Conservation (phyloP, 2,888 invertebrate species). For the Tineola bisselliella region DNA sequence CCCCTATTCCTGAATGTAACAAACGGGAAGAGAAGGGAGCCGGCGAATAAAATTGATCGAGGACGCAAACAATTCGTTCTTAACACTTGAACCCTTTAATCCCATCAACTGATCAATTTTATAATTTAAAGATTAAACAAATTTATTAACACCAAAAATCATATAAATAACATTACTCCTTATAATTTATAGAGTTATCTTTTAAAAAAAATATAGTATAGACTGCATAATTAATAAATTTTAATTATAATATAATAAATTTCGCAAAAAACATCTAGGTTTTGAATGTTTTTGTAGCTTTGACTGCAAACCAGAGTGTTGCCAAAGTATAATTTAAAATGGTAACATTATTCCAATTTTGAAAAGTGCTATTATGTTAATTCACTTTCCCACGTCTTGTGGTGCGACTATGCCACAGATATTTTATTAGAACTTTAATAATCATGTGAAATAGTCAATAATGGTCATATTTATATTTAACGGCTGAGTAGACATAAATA, state of each 20-base stretch:
- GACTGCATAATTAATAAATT: too few relatives aligned
- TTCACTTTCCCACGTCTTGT: neutral
- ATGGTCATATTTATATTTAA: neutral
- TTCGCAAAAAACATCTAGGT: neutral
- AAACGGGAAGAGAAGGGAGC: slow-evolving; percentile 23
- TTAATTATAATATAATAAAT: too few relatives aligned
- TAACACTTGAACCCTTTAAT: neutral
- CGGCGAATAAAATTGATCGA: slow-evolving; percentile 15
- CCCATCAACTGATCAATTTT: too few relatives aligned
- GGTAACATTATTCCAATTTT: neutral
- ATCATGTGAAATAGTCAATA: neutral
- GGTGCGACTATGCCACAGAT: neutral
- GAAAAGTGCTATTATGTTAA: neutral
- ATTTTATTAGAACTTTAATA: neutral
- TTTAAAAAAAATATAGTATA: too few relatives aligned
- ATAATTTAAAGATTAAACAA: too few relatives aligned
- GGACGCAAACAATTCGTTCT: slow-evolving; percentile 1
- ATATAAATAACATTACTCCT: too few relatives aligned
- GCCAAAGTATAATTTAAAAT: neutral
- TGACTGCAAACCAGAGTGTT: neutral
- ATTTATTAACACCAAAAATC: too few relatives aligned
- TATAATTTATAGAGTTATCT: too few relatives aligned
- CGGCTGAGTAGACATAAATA: too few relatives aligned
- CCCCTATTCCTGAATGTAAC: slow-evolving; percentile 33
- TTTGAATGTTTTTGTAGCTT: neutral